Evolutionary conservation across 2,888 invertebrate species (phyloP), one percentile per base, ranked within the genome.

Genomic region (Protophormia terraenovae): DNA sequence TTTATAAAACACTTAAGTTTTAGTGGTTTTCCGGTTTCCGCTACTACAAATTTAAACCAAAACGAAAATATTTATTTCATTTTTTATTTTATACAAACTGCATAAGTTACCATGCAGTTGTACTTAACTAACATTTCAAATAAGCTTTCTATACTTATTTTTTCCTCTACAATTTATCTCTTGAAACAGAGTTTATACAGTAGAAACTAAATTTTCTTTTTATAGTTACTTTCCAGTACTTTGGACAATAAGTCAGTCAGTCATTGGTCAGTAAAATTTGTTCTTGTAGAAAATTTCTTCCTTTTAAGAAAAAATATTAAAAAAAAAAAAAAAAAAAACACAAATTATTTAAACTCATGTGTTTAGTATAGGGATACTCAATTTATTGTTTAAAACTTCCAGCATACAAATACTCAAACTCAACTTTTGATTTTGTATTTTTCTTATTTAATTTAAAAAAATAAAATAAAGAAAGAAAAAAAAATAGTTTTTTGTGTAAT

Each of bases 1-100:
- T 83, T 77, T 75, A 84, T 76, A 82, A 84, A 86, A 84, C 84
- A 84, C 82, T 83, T 83, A 79, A 87, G 81, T 87, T 84, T 69
- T 86, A 82, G 83, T 87, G 83, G 83, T 79, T 86, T 86, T 85
- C 84, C 81, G 77, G 83, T 81, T 86, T 80, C 77, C 77, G 60
- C 32, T 75, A n/a, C n/a, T n/a, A 35, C 75, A 81, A 73, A 78
- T 80, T 60, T 64, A 79, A 79, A 73, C 66, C 53, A 47, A 38
- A 73, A 35, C 27, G 22, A 45, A 47, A n/a, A 78, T 60, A 47
- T 69, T 69, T 50, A 19, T 67, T 75, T 50, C 3, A 47, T 76
- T 35, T 29, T 32, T 77, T 47, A 35, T 12, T 3, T 22, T 12
- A 47, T n/a, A n/a, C n/a, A n/a, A n/a, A n/a, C n/a, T n/a, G n/a